Conservation (phyloP, 2,113 vertebrate genomes). For the Gobio gobio region DNA sequence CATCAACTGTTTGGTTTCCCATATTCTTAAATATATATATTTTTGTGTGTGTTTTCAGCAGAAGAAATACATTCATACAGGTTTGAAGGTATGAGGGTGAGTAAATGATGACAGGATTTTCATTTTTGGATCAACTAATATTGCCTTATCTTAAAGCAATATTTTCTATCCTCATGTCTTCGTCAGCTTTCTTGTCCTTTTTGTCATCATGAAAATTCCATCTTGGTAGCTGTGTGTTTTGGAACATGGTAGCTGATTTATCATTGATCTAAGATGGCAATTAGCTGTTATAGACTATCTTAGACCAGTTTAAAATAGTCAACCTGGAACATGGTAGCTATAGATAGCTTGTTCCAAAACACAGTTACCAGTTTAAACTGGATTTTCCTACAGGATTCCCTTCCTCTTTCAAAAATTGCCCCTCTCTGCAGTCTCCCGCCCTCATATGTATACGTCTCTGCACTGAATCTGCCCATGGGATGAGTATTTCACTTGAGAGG, state of each 20-base stretch:
- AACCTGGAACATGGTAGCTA: neutral
- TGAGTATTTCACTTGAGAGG: slow-evolving; percentile 57
- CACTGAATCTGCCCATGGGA: slow-evolving; percentile 58
- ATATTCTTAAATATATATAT: too few species aligned
- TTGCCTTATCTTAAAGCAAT: neutral
- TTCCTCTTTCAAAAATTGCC: slow-evolving; percentile 24
- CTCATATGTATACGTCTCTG: slow-evolving; percentile 49
- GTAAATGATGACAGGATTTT: too few species aligned
- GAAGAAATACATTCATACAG: too few species aligned
- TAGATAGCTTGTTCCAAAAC: neutral
- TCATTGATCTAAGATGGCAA: neutral
- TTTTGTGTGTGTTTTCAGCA: too few species aligned
- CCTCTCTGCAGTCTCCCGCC: slow-evolving; percentile 34
- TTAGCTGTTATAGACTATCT: neutral
- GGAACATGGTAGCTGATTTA: neutral
- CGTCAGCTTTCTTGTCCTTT: neutral
- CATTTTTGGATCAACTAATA: too few species aligned
- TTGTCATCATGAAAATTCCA: neutral
- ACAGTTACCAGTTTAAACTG: neutral
- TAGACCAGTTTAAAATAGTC: neutral
- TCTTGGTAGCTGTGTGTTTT: neutral
- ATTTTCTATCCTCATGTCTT: neutral
- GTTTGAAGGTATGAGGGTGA: too few species aligned
- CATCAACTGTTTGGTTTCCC: too few species aligned
- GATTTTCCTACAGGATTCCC: slow-evolving; percentile 8